Evolutionary conservation across 2,888 invertebrate species (phyloP).

Genomic region (Orchesellides sinensis): DNA sequence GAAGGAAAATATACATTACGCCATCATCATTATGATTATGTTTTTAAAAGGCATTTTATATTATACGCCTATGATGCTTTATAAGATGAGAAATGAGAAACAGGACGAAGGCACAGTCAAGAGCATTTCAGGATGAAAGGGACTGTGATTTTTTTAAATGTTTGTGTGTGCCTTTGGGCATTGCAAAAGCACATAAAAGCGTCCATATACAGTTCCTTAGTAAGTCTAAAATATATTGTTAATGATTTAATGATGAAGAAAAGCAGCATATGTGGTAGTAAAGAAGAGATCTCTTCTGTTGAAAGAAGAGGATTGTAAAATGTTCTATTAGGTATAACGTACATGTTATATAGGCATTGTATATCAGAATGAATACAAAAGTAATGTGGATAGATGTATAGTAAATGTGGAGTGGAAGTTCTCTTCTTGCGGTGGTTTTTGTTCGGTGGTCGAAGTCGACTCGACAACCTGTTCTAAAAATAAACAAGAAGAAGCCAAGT

Average conservation of each 20-base stretch:
- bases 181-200: no score
- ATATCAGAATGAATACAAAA: no score
- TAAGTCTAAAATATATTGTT: no score
- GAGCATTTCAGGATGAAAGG: no score
- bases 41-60: not conserved
- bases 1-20: not conserved
- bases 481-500: slow-evolving; percentile 61
- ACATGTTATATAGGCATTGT: no score
- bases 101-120: no score
- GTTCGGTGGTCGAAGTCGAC: slow-evolving; percentile 19
- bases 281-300: not conserved
- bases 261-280: not conserved
- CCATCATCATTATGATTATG: not conserved
- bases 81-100: not conserved
- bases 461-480: slow-evolving; percentile 69
- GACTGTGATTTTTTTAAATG: no score
- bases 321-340: not conserved
- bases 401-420: slow-evolving; percentile 6
- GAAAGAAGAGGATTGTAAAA: not conserved
- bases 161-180: no score
- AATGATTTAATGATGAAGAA: not conserved
- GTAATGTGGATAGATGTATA: not conserved
- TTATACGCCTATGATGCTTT: not conserved
- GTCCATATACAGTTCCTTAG: no score
- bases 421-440: slow-evolving; percentile 25